Evolutionary conservation across 2,797 vertebrate species (phyloP), one percentile per base, ranked within the genome.

Genomic region (Micromesistius poutassou): DNA sequence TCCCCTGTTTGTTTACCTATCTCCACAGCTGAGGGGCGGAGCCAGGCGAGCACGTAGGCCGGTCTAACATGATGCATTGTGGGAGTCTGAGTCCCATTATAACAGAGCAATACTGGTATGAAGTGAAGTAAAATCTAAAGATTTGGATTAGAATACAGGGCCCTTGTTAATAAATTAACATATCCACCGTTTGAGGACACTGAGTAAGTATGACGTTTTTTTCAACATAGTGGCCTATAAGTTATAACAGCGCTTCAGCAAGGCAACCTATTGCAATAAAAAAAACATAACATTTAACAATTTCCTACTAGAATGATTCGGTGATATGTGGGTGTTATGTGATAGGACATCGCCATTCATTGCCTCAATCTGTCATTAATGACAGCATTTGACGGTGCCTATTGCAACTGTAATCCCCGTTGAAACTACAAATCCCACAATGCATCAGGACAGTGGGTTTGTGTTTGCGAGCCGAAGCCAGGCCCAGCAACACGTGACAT

Each of bases 401-500:
- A 19, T 30, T 3, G 14, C 12, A 0, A 7, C 25, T 74, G 0
- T 68, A 31, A 38, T 66, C 14, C 55, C 19, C 33, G 36, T 10
- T 71, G 30, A 76, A 9, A 79, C 93, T 93, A 86, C 91, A 93
- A 83, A 0, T 91, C 89, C 93, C 94, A 88, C 73, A 79, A 86
- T 80, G 30, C 90, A 81, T 28, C 40, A 2, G 19, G 74, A 73
- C 70, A 42, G 73, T 79, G 77, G 83, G 85, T 38, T 87, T 84
- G 84, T 85, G 78, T 30, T 81, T 80, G 74, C 84, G 72, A 50
- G 30, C 31, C 70, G 81, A 90, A 92, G 90, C 89, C 87, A 90
- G 91, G 93, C 97, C 94, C 96, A 94, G 97, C 96, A 98, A 98
- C 97, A 94, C 91, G 88, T 96, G 95, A 97, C 96, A 92, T 97